Evolutionary conservation across 2,113 vertebrate genomes (phyloP), one percentile per base, ranked within the genome.

Genomic region (Cyanistes caeruleus): DNA sequence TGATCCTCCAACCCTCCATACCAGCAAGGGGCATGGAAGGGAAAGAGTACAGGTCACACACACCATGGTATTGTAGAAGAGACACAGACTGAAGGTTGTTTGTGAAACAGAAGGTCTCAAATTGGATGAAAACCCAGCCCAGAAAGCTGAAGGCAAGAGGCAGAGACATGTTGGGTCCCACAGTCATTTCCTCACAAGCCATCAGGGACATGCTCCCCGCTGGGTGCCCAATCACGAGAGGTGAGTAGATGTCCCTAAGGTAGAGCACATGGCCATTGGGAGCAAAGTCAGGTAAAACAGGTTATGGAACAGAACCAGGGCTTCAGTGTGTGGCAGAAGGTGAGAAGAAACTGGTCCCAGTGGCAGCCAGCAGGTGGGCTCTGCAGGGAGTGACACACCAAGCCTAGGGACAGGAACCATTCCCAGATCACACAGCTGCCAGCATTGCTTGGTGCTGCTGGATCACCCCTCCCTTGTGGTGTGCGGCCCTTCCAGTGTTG

Each of bases 321-420:
- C 15, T 19, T 59, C 37, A 82, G 23, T 10, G 39, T 24, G 20
- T 19, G 39, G 23, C 55, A 87, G 55, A 63, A 73, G 60, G 37
- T 63, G 49, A 43, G 58, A n/a, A 52, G 33, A 77, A 16, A 30
- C 75, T 30, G 37, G 21, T 43, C 17, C 18, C 41, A 58, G 46
- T 22, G 37, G 48, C 62, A 91, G 84, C 15, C 37, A 78, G 41
- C 33, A 69, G n/a, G 4, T 18, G 28, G 18, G 15, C 33, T 84
- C 60, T 62, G 31, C 69, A 5, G 25, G 5, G 41, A 62, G 33
- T 3, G 0, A 10, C 11, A 11, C 1, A 3, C 17, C 51, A 41
- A 51, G 33, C 37, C 19, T 4, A 10, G 52, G 63, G 48, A 58
- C 13, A 20, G 13, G 48, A 81, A n/a, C 5, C 15, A 53, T 15